Conservation (phyloP, 2,888 invertebrate species). For the Anagyrus pseudococci region DNA sequence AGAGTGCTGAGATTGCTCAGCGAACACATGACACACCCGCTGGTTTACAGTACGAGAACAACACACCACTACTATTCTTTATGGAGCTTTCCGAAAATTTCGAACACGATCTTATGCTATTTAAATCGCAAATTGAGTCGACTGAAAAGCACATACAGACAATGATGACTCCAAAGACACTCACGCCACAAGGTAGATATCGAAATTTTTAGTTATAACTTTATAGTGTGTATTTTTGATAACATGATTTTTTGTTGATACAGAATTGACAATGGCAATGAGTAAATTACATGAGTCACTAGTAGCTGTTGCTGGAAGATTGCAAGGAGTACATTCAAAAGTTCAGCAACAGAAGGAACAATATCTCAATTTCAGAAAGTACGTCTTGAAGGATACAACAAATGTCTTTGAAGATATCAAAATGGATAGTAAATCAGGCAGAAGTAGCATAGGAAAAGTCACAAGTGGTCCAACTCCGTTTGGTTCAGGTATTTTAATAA, state of each 20-base stretch:
- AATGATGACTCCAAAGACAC: constrained; percentile 68
- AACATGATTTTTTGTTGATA: too few species aligned
- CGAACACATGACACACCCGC: constrained; percentile 79
- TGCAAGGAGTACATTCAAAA: constrained; percentile 80
- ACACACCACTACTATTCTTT: constrained; percentile 75
- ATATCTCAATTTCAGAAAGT: constrained; percentile 81
- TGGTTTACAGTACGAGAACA: constrained; percentile 79
- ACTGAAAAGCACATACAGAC: constrained; percentile 76
- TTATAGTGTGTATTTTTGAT: constrained; percentile 15
- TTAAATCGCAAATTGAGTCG: constrained; percentile 75
- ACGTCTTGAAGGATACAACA: constrained; percentile 77
- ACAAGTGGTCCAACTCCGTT: constrained; percentile 72
- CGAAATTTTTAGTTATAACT: background rate
- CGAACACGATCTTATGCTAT: constrained; percentile 73
- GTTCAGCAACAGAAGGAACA: constrained; percentile 86
- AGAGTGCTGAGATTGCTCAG: constrained; percentile 79
- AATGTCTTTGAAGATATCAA: constrained; percentile 74
- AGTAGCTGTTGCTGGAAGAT: constrained; percentile 84
- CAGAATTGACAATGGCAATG: constrained; percentile 81
- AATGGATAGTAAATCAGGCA: constrained; percentile 47
- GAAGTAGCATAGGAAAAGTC: constrained; percentile 58
- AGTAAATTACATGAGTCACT: constrained; percentile 85
- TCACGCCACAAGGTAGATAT: constrained; percentile 72
- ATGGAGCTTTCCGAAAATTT: constrained; percentile 73
- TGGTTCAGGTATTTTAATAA: constrained; percentile 52